Percentiles rank a stretch among this genome's conserved stretches.
These are phyloP conservation scores for Rhadina sibilatrix DNA, from an alignment of 2,113 vertebrate genomes.

Conservation along the genomic window DNA sequence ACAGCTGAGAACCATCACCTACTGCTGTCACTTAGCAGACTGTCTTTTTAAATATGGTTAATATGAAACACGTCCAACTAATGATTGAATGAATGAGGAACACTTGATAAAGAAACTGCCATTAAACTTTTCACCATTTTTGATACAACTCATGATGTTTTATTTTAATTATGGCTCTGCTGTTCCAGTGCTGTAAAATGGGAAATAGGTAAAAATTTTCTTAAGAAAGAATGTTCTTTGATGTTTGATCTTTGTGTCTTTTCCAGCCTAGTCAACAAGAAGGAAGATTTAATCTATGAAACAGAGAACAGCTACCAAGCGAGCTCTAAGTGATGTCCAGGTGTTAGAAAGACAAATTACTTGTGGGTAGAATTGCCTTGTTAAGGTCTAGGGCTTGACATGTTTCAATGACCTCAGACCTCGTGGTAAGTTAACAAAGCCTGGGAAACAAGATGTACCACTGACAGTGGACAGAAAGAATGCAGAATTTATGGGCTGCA, in stretches of 20 bases:
- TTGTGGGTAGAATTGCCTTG: neutral
- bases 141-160: neutral
- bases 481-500: neutral
- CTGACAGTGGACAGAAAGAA: neutral
- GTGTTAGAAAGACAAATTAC: neutral
- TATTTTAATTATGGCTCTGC: neutral
- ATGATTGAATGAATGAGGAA: neutral
- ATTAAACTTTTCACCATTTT: neutral
- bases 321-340: neutral
- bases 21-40: neutral
- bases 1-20: neutral
- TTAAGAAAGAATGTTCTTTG: neutral
- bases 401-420: neutral
- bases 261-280: neutral
- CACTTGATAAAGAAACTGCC: neutral
- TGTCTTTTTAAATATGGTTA: neutral
- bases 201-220: neutral
- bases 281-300: neutral
- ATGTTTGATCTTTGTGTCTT: neutral
- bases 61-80: neutral
- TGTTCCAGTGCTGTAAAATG: neutral
- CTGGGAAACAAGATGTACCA: neutral
- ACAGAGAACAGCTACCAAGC: neutral
- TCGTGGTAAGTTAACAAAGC: neutral
- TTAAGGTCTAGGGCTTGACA: neutral